phyloP scores from a whole-genome alignment of 2,888 invertebrate species.

The Clivina fossor region DNA sequence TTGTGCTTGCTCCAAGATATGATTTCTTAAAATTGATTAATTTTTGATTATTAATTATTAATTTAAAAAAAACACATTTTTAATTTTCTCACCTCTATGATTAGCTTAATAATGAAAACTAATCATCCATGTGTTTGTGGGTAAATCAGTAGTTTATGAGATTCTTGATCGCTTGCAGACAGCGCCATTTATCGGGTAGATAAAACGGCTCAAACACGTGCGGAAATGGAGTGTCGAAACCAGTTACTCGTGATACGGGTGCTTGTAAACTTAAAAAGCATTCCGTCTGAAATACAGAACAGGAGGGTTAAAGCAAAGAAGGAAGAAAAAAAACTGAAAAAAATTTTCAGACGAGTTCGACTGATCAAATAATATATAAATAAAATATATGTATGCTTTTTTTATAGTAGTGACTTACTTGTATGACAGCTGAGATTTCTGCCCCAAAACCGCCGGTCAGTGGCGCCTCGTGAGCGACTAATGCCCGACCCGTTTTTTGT shows the following conservation, averaged over 20 bases:
- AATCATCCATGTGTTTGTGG: no score
- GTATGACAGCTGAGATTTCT: constrained; percentile 91
- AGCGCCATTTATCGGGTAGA: constrained; percentile 91
- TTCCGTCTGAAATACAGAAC: constrained; percentile 70
- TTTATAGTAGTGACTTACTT: constrained; percentile 62
- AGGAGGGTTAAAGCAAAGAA: no score
- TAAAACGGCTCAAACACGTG: constrained; percentile 96
- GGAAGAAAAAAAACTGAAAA: background rate
- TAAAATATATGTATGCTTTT: background rate
- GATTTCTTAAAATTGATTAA: no score
- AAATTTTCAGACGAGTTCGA: background rate
- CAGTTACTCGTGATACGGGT: constrained; percentile 84
- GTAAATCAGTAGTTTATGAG: constrained; percentile 73
- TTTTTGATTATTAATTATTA: no score
- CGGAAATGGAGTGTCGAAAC: constrained; percentile 98
- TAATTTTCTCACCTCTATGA: no score
- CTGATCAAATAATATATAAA: no score
- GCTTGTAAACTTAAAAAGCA: constrained; percentile 96
- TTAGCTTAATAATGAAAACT: no score
- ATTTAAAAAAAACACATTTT: no score
- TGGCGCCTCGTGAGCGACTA: constrained; percentile 96
- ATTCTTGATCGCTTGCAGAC: constrained; percentile 77
- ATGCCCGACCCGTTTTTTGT: constrained; percentile 87
- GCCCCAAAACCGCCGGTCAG: constrained; percentile 93
- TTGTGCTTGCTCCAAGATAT: no score